Evolutionary conservation across 2,113 vertebrate genomes (phyloP), one percentile per base, ranked within the genome.

Genomic region (Genyomyrus donnyi): DNA sequence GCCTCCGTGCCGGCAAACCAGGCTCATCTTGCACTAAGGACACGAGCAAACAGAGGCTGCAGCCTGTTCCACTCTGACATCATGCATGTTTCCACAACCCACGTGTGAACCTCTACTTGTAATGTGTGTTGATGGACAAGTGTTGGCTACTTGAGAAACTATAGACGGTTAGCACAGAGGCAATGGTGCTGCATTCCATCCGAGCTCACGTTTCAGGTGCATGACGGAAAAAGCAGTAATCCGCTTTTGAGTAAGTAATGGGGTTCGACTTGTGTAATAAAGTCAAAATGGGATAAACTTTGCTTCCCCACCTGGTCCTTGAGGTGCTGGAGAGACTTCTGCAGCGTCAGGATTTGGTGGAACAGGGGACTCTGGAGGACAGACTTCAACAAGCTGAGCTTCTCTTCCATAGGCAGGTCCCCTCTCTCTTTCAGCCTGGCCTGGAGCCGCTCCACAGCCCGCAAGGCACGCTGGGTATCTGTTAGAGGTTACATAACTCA

Each of bases 301-400:
- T 5, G 84, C 11, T 27, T 48, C 45, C 93, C 66, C 95, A 99
- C 98, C 97, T 98, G 97, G 85, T 99, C 98, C 95, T 95, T 97
- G 90, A 98, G 93, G 48, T 98, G 97, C 90, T 99, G 98, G 89
- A 98, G 95, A 0, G 98, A 98, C 93, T 96, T 97, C 95, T 99
- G 98, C 89, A 99, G 94, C 89, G 93, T 97, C 91, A 99, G 95
- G 93, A 99, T 99, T 93, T 99, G 98, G 92, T 96, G 98, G 94
- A 99, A 99, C 88, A 99, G 97, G n/a, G 98, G 97, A 93, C 98
- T 99, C 95, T 99, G 98, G 31, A 99, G 96, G 85, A 99, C 97
- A 0, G 97, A 98, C 91, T 96, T 98, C 77, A 99, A 93, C 86
- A 99, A 95, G 93, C 93, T 96, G 87, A 99, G 94, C 88, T 97